Percentiles rank a stretch among this genome's conserved stretches.
Conservation (phyloP, 2,888 invertebrate species). For the Colletes collaris region DNA sequence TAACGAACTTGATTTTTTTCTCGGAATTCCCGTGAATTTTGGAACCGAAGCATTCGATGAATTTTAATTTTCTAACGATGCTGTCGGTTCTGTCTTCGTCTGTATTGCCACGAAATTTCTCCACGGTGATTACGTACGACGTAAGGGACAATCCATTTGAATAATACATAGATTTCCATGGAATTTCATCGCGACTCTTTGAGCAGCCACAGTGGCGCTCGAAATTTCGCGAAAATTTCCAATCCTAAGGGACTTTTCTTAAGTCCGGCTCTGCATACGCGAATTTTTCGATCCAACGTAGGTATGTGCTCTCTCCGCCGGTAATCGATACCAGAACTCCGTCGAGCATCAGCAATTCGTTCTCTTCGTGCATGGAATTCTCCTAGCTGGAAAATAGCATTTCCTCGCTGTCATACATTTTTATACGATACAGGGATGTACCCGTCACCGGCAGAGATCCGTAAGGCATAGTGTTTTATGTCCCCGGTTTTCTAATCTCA, state of each 20-base stretch:
- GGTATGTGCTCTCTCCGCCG: conserved; percentile 30
- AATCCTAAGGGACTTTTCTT: conserved; percentile 47
- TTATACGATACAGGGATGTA: conserved; percentile 54
- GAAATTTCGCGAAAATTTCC: conserved; percentile 42
- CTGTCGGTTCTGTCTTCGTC: too few relatives aligned
- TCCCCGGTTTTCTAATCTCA: conserved; percentile 40
- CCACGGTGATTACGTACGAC: too few relatives aligned
- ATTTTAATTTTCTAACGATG: too few relatives aligned
- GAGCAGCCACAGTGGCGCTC: neutral
- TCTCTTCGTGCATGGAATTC: conserved; percentile 58
- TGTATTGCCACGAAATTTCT: too few relatives aligned
- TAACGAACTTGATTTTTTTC: too few relatives aligned
- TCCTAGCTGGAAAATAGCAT: conserved; percentile 59
- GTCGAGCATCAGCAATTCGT: conserved; percentile 59
- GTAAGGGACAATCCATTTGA: too few relatives aligned
- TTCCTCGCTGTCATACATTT: conserved; percentile 60
- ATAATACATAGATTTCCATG: neutral
- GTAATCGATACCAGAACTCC: conserved; percentile 59
- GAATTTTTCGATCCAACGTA: conserved; percentile 53
- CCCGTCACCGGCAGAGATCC: conserved; percentile 53
- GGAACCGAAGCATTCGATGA: too few relatives aligned
- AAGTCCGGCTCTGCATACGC: conserved; percentile 49
- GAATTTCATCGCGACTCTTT: conserved; percentile 10
- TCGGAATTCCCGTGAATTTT: too few relatives aligned
- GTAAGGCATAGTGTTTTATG: conserved; percentile 18